Percentiles rank a stretch among this genome's conserved stretches.
Conservation (phyloP, 35 echinoderm and acorn worm species). For the Amphiura filiformis region DNA sequence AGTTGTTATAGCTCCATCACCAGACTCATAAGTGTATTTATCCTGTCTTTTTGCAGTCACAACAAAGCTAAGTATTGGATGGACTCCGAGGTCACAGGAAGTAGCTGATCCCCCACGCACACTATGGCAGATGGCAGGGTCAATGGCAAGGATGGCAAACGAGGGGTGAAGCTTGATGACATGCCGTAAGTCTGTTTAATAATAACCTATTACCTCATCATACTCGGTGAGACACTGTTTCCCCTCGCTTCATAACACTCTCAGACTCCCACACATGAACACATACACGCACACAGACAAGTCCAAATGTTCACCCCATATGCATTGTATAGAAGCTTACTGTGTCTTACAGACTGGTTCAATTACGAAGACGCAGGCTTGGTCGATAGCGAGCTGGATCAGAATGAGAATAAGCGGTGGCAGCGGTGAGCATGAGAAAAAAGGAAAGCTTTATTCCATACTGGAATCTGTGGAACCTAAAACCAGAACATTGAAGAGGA, state of each 20-base stretch:
- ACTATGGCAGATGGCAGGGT: neutral
- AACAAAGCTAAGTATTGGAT: no score
- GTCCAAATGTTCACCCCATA: neutral
- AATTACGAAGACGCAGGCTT: neutral
- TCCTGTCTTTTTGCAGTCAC: no score
- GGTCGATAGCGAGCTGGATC: neutral
- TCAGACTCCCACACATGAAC: no score
- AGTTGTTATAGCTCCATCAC: no score
- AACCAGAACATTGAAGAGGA: neutral
- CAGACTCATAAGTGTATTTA: no score
- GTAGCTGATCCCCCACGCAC: neutral
- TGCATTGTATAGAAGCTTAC: neutral
- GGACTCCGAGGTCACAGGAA: neutral
- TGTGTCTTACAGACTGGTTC: neutral
- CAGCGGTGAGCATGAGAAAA: neutral
- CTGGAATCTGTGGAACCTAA: neutral
- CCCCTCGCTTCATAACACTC: no score
- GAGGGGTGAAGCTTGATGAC: neutral
- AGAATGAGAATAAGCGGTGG: neutral
- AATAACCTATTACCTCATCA: no score
- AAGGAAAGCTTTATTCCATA: neutral
- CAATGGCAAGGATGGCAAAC: neutral
- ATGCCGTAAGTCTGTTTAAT: neutral
- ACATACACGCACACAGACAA: no score
- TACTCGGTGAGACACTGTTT: no score